Base-by-base conservation (phyloP, 2,888 invertebrate genomes). In the Crepidodera aurea region DNA sequence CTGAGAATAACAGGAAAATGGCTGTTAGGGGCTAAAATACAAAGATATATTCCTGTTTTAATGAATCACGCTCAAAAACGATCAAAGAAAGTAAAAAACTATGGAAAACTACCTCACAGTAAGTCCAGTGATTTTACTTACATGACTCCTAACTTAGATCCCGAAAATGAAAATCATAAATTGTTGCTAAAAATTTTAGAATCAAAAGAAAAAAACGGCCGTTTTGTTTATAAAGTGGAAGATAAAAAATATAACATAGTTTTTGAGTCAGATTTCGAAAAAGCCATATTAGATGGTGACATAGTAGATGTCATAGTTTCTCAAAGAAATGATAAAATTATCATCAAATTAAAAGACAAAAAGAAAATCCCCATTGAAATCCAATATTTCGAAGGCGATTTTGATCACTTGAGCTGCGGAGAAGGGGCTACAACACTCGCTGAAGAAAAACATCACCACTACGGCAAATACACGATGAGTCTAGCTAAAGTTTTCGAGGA, bases 21-120 rank as follows among this genome's bases (percentile, higher is more conserved):
- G 79, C 86, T 91, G 1, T 87, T 90, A 68, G 91, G 91, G 16
- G 82, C 90, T 57, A 91, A 91, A 62, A 86, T 88, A 25, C 91
- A 91, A 78, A 91, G 91, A 78, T 92, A 90, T 85, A 91, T 91
- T 82, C 91, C 91, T 75, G 91, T 91, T 63, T 80, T 90, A 65
- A 83, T 90, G 59, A 85, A 81, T 65, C 80, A 81, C 64, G 69
- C 72, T 29, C 75, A 78, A 78, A 83, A 74, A 76, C 70, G 80
- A 29, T 72, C 79, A n/a, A 78, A 78, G 69, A 71, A 69, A 16
- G 59, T 69, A 1, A 78, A 79, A 68, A 73, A 86, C 64, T 89
- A 87, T 69, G 90, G 90, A 62, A 88, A 87, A 69, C 84, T 87
- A 77, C 87, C 86, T 75, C 91, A 92, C 75, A 85, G 87, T 16